Base-by-base conservation (phyloP, 2,113 vertebrate genomes). In the Pithys albifrons region DNA sequence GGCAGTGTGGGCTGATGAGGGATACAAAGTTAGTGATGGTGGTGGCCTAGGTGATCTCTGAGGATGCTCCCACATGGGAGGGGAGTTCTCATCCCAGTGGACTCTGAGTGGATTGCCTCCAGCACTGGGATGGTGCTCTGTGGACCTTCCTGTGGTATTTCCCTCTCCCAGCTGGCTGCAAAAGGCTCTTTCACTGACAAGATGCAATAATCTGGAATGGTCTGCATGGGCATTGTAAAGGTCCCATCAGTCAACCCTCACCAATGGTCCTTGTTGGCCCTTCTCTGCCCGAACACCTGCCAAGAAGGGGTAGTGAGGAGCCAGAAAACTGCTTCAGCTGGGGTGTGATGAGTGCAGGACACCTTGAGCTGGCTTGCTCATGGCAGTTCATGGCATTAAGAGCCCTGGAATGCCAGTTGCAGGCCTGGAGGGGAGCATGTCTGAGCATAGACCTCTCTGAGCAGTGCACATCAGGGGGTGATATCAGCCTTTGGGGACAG, bases 41-140 rank as follows among this genome's bases (percentile, higher is more conserved):
- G 35, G 23, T 62, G n/a, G 27, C 15, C 33, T 76, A 81, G 51
- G 29, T 64, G 35, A 79, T 20, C 52, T 65, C 66, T 43, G 49
- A 2, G 3, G 45, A 23, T 46, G 16, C 5, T 41, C 28, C 35
- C 2, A 5, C 0, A 0, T 2, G 5, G 48, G 23, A 95, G 10
- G 8, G 29, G 31, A 66, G 35, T 15, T 35, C 22, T 45, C 0
- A 1, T 71, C 37, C 43, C 0, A 0, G 33, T 61, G 54, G 48
- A 29, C 10, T 64, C 62, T 46, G 39, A 10, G 37, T 55, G 35
- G 45, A 55, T 79, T 4, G 1, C 23, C 57, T 85, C 33, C 54
- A 82, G 62, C 35, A 25, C n/a, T 25, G 35, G 12, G 12, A 14
- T 13, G 33, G 31, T 52, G 33, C 27, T 77, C 45, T 37, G 28